Base-by-base conservation (phyloP, 2,888 invertebrate species). In the Drosophila parthenogenetica region DNA sequence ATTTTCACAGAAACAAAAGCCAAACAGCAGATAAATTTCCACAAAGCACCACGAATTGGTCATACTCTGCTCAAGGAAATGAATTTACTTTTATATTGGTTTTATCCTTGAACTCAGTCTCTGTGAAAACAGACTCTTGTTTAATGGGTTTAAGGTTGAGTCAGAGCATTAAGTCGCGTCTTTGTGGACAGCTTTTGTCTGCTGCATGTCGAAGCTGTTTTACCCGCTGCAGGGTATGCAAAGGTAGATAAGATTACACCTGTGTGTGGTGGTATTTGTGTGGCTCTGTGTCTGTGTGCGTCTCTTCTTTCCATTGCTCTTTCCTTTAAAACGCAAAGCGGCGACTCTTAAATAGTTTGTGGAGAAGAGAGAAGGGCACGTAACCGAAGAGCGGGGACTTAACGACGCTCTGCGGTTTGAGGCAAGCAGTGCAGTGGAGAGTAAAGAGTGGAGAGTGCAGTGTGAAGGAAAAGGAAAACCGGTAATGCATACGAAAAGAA, bases 401-500 rank as follows among this genome's bases (percentile, higher is more conserved):
- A 37, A 19, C 17, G 46, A 10, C 17, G 48, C 42, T n/a, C 35
- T 7, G 35, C 25, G 17, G 53, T 40, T 37, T 22, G 45, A 35
- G n/a, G 22, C 25, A 14, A 11, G 29, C 10, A 17, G 39, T 16
- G 65, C 35, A 35, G 13, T 5, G 19, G 19, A 19, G 19, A 19
- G 29, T 29, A 5, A 5, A 22, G 22, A 22, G 22, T 22, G 22
- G 3, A 29, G 29, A 29, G 13, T 13, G 17, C 10, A 17, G 42
- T 16, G 67, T 29, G 51, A 61, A 16, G 46, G 42, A 29, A 32
- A 40, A 35, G 48, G 14, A 69, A 85, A 86, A 89, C 85, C 89
- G 89, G 85, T 86, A 86, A 86, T 88, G 89, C 85, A 85, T 79
- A 87, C 77, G 74, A 77, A 81, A 89, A 89, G 83, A 89, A 85